Evolutionary conservation across 1,140 invertebrate species (phyloP), one percentile per base, ranked within the genome.

Genomic region (Solenopsis invicta): DNA sequence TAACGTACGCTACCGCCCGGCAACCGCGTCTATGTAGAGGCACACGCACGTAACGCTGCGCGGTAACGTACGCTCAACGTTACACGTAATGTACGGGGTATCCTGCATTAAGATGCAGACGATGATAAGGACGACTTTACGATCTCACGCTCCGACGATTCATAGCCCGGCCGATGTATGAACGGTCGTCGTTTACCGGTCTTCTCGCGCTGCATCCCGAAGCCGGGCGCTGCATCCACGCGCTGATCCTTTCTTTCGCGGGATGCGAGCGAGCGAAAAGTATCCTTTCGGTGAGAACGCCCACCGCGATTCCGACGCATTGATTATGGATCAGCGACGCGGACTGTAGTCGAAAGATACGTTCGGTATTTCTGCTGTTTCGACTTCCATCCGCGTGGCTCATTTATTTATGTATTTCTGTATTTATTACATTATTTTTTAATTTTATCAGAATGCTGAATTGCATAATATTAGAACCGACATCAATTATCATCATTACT

Each of bases 81-180:
- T 90, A 78, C 75, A 93, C 86, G 85, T 91, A 92, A 92, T 90
- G 91, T 92, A 94, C 88, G 88, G 71, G 29, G 41, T 94, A 94
- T 59, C 90, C 89, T 90, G 90, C 94, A 95, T 95, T 95, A 95
- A 95, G 94, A 95, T 95, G 93, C 93, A 93, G 89, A 89, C 91
- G 93, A 91, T 94, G 94, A 95, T 95, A 95, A 94, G 93, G 88
- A 92, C 90, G 93, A 93, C 94, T 95, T 95, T 95, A 95, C 93
- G 94, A 95, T 95, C 94, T 94, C 93, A 94, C 94, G 94, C 94
- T 95, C 93, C 89, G 94, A 93, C 94, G 94, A 95, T 95, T 95
- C 94, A 95, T 94, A 94, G 94, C 93, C 88, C 88, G 85, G 86
- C 91, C 92, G 93, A 94, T 94, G 88, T 91, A 94, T 91, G 92